A percentile compares a stretch with the other conserved stretches of the same genome.
These are phyloP conservation scores for Manacus vitellinus DNA, from an alignment of 2,113 vertebrate species.

Conservation along the genomic window DNA sequence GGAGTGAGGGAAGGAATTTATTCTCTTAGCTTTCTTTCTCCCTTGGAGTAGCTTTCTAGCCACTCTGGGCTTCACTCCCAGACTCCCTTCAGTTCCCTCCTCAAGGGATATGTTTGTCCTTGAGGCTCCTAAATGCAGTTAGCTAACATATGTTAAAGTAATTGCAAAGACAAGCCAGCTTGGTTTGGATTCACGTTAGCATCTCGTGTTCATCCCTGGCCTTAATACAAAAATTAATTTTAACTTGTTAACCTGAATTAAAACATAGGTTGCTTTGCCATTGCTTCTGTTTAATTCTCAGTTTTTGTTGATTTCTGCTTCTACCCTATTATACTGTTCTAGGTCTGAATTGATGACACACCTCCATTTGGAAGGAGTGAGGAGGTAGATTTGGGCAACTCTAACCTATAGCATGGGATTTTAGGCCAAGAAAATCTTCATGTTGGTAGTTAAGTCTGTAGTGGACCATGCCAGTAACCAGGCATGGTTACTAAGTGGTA, in stretches of 20 bases:
- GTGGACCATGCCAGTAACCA: background rate
- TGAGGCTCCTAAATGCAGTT: background rate
- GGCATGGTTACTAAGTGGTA: background rate
- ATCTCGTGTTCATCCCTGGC: background rate
- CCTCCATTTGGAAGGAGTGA: background rate
- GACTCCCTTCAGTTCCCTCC: background rate
- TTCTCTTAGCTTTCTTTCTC: background rate
- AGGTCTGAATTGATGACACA: background rate
- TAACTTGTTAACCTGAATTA: background rate
- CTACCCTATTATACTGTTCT: background rate
- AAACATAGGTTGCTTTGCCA: background rate
- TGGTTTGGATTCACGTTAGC: background rate
- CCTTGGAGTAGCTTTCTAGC: background rate
- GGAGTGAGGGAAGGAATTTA: background rate
- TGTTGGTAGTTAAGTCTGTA: background rate
- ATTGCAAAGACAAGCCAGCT: background rate
- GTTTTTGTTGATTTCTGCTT: background rate
- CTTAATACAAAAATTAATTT: background rate
- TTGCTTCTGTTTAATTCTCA: background rate
- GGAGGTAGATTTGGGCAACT: background rate
- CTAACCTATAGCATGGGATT: background rate
- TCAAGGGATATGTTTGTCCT: conserved; percentile 10
- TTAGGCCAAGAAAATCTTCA: background rate
- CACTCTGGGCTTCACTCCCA: conserved; percentile 12
- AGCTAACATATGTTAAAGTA: background rate